Base-by-base conservation (phyloP, 2,797 vertebrate genomes). In the Chaetodon trifasciatus region DNA sequence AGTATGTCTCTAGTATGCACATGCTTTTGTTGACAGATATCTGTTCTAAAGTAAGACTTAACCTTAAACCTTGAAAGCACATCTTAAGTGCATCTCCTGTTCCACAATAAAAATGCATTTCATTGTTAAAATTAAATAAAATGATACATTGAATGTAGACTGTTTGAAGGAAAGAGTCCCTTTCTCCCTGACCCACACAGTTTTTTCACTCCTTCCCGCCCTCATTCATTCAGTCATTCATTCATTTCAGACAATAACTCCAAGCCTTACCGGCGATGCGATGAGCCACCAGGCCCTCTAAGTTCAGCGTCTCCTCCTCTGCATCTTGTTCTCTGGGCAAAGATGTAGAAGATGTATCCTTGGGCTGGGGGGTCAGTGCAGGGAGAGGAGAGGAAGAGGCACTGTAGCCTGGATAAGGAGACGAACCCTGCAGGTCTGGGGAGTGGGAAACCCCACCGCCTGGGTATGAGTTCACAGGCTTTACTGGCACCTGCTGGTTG, bases 201-300 rank as follows among this genome's bases (percentile, higher is more conserved):
- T 11, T 42, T 42, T 42, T 4, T 42, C 10, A 46, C 44, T 46
- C 15, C 16, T 46, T 46, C 16, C 44, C 44, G 6, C 44, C 44
- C 44, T 46, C 44, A 46, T 46, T 46, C 16, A 46, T 46, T 46
- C 44, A 17, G 15, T 5, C 12, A 46, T 11, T 57, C 56, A 23
- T 17, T 55, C 37, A 37, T 39, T 23, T 46, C 15, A 49, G 42
- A 50, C 55, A 49, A n/a, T 12, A 47, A 42, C 19, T 55, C n/a
- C 0, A 62, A 53, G 24, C 64, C 96, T 95, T 96, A 99, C 98
- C 98, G 88, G 98, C 98, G 70, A 99, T 96, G 61, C 98, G 96
- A 37, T 99, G 98, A 81, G 98, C 98, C 78, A 99, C 98, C 79
- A 99, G 95, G 19, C 98, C 98, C 92, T 97, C 97, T 89, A 99